Evolutionary conservation across 2,888 invertebrate genomes (phyloP).

Genomic region (Halictus ligatus): DNA sequence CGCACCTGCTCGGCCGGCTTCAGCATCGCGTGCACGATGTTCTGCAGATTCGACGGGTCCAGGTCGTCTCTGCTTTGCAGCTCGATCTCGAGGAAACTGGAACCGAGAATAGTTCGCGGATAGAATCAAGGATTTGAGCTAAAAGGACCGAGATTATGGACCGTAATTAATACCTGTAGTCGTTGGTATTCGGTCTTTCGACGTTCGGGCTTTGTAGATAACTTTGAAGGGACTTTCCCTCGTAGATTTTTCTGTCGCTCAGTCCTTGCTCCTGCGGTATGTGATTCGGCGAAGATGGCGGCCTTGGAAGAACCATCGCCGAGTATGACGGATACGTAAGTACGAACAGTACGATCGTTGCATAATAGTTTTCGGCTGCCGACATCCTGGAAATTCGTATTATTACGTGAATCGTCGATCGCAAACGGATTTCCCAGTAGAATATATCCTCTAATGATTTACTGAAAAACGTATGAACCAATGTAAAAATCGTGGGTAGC

Average conservation of each 20-base stretch:
- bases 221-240: constrained; percentile 68
- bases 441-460: no score
- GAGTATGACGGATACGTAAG: constrained; percentile 72
- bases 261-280: constrained; percentile 71
- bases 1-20: constrained; percentile 59
- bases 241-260: constrained; percentile 65
- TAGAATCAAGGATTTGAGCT: no score
- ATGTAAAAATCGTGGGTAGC: no score
- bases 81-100: constrained; percentile 79
- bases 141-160: not conserved
- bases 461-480: no score
- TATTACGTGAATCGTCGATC: not conserved
- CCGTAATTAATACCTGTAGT: constrained; percentile 73
- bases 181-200: constrained; percentile 78
- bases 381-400: constrained; percentile 72
- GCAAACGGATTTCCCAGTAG: no score
- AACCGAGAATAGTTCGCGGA: not conserved
- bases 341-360: constrained; percentile 61
- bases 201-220: constrained; percentile 76
- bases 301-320: constrained; percentile 80
- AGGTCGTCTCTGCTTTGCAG: constrained; percentile 74
- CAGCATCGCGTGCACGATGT: constrained; percentile 76
- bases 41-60: constrained; percentile 73
- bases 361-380: constrained; percentile 51
- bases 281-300: constrained; percentile 79